These are phyloP conservation scores for Lepus townsendii DNA, from an alignment of 2,797 vertebrate species.

Conservation along the genomic window DNA sequence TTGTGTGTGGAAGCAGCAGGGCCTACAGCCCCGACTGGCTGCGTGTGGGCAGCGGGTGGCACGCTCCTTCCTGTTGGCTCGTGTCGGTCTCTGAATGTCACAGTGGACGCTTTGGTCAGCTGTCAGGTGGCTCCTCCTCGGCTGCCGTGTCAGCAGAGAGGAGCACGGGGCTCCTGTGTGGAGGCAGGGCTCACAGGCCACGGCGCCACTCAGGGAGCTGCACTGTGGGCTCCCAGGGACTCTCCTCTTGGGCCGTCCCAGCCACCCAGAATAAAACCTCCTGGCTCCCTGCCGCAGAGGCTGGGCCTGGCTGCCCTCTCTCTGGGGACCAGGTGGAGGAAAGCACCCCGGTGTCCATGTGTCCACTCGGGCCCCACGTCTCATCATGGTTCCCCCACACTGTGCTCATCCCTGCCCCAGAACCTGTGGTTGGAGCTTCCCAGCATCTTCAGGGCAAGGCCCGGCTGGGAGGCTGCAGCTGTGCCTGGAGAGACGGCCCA, in stretches of 20 bases:
- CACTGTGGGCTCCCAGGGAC: not conserved
- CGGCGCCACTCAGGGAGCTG: not conserved
- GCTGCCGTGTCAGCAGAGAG: not conserved
- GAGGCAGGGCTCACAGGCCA: not conserved
- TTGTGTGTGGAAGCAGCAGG: too few species aligned
- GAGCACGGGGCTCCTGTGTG: accelerated
- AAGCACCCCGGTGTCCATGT: not conserved
- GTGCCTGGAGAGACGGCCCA: not conserved
- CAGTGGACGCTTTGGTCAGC: not conserved
- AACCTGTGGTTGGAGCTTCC: not conserved
- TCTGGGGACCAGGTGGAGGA: not conserved
- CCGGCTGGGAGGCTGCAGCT: too few species aligned
- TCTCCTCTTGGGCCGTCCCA: not conserved
- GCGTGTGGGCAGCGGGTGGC: too few species aligned
- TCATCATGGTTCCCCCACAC: not conserved
- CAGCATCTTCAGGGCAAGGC: too few species aligned
- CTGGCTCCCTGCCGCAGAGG: too few species aligned
- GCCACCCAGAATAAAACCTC: not conserved
- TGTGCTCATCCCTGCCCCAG: not conserved
- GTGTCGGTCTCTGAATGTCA: too few species aligned
- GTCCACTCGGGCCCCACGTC: not conserved
- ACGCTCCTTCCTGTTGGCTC: too few species aligned
- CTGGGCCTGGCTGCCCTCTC: not conserved
- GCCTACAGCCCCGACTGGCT: too few species aligned
- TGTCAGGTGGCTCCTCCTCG: not conserved